Conservation (phyloP, 2,888 invertebrate species). For the Drosophila koepferae region DNA sequence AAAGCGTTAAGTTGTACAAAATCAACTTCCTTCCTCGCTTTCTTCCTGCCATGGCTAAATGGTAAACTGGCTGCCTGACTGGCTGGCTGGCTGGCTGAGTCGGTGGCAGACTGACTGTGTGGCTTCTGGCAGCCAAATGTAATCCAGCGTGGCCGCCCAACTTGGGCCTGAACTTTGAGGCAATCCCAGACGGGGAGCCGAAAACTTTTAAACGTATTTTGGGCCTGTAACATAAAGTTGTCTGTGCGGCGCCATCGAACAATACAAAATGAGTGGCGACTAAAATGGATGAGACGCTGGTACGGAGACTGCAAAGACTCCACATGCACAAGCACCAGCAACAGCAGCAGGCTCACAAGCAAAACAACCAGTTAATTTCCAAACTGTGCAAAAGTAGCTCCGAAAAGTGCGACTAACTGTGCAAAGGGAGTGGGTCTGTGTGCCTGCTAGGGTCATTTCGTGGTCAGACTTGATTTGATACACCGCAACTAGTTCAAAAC, state of each 20-base stretch:
- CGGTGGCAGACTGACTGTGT: conserved; percentile 12
- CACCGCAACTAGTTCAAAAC: conserved; percentile 61
- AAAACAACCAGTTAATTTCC: conserved; percentile 75
- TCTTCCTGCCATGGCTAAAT: conserved; percentile 56
- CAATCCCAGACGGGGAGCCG: conserved; percentile 47
- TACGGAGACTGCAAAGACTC: conserved; percentile 24
- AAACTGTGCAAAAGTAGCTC: conserved; percentile 66
- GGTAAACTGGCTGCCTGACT: conserved; percentile 18
- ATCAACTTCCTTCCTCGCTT: conserved; percentile 72
- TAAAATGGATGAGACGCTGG: not conserved
- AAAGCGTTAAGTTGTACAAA: conserved; percentile 78
- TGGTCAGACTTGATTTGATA: conserved; percentile 65
- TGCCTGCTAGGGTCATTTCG: conserved; percentile 41
- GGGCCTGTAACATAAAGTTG: conserved; percentile 58
- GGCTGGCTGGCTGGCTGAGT: conserved; percentile 8
- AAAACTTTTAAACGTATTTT: conserved; percentile 70
- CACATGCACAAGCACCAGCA: conserved; percentile 11
- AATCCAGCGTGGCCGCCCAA: conserved; percentile 44
- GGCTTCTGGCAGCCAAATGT: conserved; percentile 39
- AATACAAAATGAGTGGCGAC: conserved; percentile 50
- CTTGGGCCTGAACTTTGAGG: conserved; percentile 39
- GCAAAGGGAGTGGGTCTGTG: not conserved
- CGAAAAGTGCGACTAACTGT: conserved; percentile 47
- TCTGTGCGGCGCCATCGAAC: conserved; percentile 71
- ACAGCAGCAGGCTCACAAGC: conserved; percentile 51